These are phyloP conservation scores for Indicator indicator DNA, from an alignment of 2,113 vertebrate species.

Conservation along the genomic window DNA sequence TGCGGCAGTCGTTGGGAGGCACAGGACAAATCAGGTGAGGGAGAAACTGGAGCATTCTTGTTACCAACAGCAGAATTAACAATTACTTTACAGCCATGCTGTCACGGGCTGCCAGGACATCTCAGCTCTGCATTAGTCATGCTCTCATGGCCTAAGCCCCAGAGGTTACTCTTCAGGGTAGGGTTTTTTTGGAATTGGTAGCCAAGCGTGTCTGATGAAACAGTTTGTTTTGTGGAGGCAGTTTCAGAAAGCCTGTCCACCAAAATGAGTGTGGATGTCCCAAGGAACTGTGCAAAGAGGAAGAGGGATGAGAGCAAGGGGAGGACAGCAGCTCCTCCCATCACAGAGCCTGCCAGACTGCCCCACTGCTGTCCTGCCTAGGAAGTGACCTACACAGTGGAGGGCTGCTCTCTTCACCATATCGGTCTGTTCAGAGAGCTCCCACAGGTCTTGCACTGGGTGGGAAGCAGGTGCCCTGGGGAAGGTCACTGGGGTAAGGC, in stretches of 20 bases:
- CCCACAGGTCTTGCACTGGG: accelerated
- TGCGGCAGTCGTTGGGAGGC: background rate
- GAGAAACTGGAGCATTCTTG: slow-evolving; percentile 33
- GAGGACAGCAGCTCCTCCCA: accelerated
- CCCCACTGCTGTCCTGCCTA: accelerated
- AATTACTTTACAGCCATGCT: slow-evolving; percentile 32
- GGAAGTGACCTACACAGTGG: accelerated
- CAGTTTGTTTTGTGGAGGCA: background rate
- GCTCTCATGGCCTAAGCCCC: background rate
- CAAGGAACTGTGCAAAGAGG: background rate
- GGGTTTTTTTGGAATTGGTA: background rate
- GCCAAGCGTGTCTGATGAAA: background rate
- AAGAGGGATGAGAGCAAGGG: background rate
- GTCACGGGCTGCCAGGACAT: background rate
- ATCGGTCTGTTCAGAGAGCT: accelerated
- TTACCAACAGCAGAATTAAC: slow-evolving; percentile 54
- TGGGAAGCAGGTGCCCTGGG: background rate
- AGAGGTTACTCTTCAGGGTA: background rate
- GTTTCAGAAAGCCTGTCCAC: background rate
- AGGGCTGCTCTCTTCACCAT: background rate
- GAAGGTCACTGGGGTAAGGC: background rate
- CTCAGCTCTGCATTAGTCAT: background rate
- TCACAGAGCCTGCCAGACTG: background rate
- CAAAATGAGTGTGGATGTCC: accelerated
- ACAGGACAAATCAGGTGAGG: background rate